Percentiles rank a stretch among this genome's conserved stretches.
phyloP scores from a whole-genome alignment of 2,113 vertebrate species.

The Marmota monax region DNA sequence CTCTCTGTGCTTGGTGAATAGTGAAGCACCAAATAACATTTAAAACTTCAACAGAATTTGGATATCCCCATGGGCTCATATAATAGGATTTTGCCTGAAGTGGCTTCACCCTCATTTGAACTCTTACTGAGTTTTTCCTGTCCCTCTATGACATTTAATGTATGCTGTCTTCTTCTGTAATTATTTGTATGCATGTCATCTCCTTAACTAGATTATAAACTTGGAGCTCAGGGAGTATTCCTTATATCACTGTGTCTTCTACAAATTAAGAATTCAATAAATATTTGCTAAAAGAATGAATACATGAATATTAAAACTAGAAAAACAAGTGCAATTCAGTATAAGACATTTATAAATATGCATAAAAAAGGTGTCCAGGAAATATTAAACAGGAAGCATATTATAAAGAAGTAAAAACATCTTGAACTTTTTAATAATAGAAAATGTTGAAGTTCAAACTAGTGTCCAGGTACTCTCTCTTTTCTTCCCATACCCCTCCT shows the following conservation, averaged over 20 bases:
- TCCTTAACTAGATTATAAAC: conserved; percentile 27
- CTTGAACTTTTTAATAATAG: not conserved
- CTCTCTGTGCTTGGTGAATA: not conserved
- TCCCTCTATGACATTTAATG: not conserved
- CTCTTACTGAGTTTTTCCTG: not conserved
- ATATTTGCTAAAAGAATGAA: conserved; percentile 62
- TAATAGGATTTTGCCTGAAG: conserved; percentile 42
- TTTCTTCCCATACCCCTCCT: not conserved
- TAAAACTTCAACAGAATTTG: conserved; percentile 24
- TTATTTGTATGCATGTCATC: not conserved
- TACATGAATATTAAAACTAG: conserved; percentile 56
- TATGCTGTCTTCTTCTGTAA: not conserved
- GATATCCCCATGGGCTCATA: not conserved
- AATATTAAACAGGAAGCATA: not conserved
- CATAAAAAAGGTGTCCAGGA: not conserved
- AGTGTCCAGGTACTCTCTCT: not conserved
- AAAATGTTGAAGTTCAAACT: not conserved
- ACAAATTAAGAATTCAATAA: conserved; percentile 68
- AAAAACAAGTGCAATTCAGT: conserved; percentile 10
- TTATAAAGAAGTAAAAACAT: not conserved
- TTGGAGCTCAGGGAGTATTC: not conserved
- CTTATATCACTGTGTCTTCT: not conserved
- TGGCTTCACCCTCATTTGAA: conserved; percentile 56
- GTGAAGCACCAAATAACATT: conserved; percentile 38
- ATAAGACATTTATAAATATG: not conserved